Percentiles rank a stretch among this genome's conserved stretches.
These are phyloP conservation scores for Antheraea assamensis DNA, from an alignment of 2,888 invertebrate genomes.

Conservation along the genomic window DNA sequence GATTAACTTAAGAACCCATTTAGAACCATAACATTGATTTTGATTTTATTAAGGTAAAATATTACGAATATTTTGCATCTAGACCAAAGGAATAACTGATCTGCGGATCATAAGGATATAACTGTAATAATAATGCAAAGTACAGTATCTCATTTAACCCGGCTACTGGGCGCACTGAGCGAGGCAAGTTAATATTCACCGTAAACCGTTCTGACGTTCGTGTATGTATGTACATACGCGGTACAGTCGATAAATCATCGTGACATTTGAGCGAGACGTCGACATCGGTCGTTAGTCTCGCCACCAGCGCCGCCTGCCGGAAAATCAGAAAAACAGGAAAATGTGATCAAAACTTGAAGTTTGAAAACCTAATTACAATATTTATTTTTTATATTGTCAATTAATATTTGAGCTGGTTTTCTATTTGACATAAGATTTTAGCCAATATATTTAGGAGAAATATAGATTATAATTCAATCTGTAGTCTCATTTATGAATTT, in stretches of 20 bases:
- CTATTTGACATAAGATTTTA: not conserved
- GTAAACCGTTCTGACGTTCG: constrained; percentile 12
- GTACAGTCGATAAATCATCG: constrained; percentile 60
- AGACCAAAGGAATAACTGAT: not conserved
- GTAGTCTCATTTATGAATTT: not conserved
- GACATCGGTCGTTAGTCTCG: constrained; percentile 64
- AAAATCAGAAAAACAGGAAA: constrained; percentile 62
- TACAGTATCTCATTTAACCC: constrained; percentile 7
- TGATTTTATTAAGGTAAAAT: not conserved
- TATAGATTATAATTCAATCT: not conserved
- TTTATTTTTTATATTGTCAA: not conserved
- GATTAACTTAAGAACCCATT: too few relatives aligned
- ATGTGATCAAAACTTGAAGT: constrained; percentile 17
- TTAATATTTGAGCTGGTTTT: not conserved
- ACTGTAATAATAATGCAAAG: not conserved
- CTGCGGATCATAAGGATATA: not conserved
- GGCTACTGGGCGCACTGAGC: not conserved
- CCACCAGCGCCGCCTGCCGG: constrained; percentile 51
- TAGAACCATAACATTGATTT: too few relatives aligned
- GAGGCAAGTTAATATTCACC: constrained; percentile 10
- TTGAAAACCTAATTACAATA: not conserved
- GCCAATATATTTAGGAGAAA: not conserved
- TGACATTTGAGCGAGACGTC: constrained; percentile 62
- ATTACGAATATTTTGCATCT: not conserved
- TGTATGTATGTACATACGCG: constrained; percentile 16